phyloP scores from a whole-genome alignment of 2,888 invertebrate genomes.

The Leucania comma region DNA sequence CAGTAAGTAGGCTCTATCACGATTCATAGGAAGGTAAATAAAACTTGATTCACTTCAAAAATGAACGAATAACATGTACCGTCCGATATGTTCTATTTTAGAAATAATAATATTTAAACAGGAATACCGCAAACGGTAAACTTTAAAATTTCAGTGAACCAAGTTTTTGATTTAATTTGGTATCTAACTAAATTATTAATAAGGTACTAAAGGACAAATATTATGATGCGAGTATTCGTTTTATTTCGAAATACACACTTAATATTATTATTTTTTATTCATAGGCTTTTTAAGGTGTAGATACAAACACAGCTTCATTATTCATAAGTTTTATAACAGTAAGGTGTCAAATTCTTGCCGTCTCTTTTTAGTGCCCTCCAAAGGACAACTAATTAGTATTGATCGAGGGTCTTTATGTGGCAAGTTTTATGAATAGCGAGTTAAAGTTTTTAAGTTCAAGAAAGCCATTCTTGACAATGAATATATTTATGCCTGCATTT shows the following conservation, averaged over 20 bases:
- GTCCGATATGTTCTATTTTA: conserved; percentile 1
- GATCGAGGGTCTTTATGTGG: neutral
- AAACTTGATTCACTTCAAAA: neutral
- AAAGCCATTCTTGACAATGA: conserved; percentile 8
- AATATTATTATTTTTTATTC: neutral
- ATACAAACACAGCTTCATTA: neutral
- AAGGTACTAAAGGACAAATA: neutral
- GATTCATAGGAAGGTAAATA: conserved; percentile 2
- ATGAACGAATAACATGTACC: neutral
- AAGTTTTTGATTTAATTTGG: neutral
- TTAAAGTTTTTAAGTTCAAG: conserved; percentile 10
- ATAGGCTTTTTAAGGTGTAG: neutral
- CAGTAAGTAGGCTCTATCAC: conserved; percentile 11
- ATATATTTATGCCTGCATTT: neutral
- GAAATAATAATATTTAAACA: neutral
- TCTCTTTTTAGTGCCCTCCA: neutral
- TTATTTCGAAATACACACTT: neutral
- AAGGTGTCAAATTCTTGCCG: neutral
- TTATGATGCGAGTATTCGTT: neutral
- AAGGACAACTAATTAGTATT: neutral
- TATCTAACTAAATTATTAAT: neutral
- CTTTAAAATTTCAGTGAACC: neutral
- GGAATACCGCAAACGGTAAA: conserved; percentile 4
- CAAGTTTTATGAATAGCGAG: conserved; percentile 17
- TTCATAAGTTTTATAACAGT: conserved; percentile 6